A percentile compares a stretch with the other conserved stretches of the same genome.
These are phyloP conservation scores for Zaprionus gabonicus DNA, from an alignment of 1,140 invertebrate species.

Conservation along the genomic window DNA sequence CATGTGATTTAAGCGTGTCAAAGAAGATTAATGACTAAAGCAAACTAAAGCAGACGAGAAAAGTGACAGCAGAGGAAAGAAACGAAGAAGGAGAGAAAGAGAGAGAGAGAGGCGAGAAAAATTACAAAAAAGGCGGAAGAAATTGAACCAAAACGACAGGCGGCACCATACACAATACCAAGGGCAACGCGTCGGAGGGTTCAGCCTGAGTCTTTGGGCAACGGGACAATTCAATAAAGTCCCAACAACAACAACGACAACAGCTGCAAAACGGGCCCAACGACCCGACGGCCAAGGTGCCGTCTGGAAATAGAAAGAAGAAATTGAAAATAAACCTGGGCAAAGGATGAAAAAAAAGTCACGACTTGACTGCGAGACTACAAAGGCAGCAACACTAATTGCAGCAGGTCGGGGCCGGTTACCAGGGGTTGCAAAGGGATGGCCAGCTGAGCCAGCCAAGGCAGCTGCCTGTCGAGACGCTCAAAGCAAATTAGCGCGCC, in stretches of 20 bases:
- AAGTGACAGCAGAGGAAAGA: constrained; percentile 8
- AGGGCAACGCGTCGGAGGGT: not conserved
- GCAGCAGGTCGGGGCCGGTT: not conserved
- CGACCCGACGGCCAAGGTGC: constrained; percentile 22
- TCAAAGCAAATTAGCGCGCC: not conserved
- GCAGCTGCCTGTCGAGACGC: not conserved
- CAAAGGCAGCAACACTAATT: constrained; percentile 34
- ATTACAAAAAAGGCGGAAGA: constrained; percentile 11
- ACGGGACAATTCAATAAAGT: constrained; percentile 50
- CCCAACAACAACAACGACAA: constrained; percentile 20
- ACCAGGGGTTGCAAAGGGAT: not conserved
- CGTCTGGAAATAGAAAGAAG: constrained; percentile 14
- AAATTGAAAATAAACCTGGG: constrained; percentile 8
- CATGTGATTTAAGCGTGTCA: constrained; percentile 83
- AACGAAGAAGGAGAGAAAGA: not conserved
- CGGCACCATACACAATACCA: constrained; percentile 15
- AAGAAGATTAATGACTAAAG: constrained; percentile 81
- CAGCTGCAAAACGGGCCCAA: not conserved
- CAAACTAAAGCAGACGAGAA: constrained; percentile 46
- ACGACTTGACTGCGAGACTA: constrained; percentile 26
- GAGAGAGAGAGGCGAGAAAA: not conserved
- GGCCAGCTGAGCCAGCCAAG: not conserved
- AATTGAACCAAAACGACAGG: constrained; percentile 32
- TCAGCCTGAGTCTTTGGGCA: not conserved
- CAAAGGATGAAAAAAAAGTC: constrained; percentile 17